Evolutionary conservation across 2,797 vertebrate genomes (phyloP).

Genomic region (Thamnophis elegans): DNA sequence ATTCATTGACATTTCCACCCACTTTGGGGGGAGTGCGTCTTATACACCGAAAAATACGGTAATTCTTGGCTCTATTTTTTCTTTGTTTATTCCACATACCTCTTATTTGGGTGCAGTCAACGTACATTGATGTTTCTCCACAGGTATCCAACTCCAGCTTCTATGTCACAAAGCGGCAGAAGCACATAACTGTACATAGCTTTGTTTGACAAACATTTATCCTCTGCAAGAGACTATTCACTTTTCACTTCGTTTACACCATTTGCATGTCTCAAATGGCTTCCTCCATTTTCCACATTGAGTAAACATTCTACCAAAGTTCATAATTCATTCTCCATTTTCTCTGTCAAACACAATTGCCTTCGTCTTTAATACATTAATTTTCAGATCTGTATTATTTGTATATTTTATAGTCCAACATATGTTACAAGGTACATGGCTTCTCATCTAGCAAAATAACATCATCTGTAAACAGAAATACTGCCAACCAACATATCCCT

Average conservation of each 20-base stretch:
- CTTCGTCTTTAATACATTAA: not conserved
- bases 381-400: not conserved
- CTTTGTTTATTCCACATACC: not conserved
- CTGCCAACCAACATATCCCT: not conserved
- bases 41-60: not conserved
- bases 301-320: not conserved
- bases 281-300: not conserved
- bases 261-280: not conserved
- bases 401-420: not conserved
- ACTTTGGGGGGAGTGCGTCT: no score
- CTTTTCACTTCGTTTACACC: not conserved
- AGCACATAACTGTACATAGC: not conserved
- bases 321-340: not conserved
- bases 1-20: no score
- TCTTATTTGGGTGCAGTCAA: not conserved
- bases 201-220: not conserved
- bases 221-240: not conserved
- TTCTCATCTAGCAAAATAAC: not conserved
- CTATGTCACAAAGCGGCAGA: not conserved
- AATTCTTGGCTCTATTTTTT: not conserved
- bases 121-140: not conserved
- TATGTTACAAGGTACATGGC: not conserved
- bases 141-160: not conserved
- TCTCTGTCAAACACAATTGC: not conserved
- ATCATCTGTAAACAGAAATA: not conserved